Conservation (phyloP, 2,888 invertebrate species). For the Agrotis exclamationis region DNA sequence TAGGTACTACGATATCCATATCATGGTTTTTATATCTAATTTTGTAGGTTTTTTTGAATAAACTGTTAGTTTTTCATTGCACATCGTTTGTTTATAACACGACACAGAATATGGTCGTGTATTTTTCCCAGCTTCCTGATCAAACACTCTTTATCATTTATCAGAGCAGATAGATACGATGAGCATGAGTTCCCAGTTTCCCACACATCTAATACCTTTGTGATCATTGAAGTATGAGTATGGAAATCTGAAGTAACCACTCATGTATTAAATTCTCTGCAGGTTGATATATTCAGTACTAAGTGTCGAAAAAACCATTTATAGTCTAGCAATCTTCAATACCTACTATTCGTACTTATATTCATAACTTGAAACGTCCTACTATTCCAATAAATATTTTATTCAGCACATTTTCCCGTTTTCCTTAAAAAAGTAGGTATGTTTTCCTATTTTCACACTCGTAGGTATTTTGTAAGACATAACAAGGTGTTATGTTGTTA, state of each 20-base stretch:
- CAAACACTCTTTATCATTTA: conserved; percentile 14
- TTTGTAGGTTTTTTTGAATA: not conserved
- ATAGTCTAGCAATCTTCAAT: no score
- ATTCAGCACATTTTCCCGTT: not conserved
- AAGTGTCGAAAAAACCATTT: no score
- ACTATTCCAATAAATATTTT: no score
- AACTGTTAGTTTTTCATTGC: not conserved
- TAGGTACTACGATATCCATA: conserved; percentile 2
- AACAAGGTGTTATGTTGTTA: conserved; percentile 20
- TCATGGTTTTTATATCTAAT: conserved; percentile 1
- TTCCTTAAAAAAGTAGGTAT: not conserved
- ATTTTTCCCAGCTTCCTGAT: conserved; percentile 8
- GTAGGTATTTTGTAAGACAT: conserved; percentile 11
- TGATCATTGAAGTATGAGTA: not conserved
- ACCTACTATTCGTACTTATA: no score
- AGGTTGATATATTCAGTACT: not conserved
- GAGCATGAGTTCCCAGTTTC: not conserved
- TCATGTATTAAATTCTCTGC: not conserved
- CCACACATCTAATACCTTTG: not conserved
- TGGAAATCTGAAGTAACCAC: not conserved
- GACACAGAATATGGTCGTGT: not conserved
- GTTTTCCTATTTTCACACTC: not conserved
- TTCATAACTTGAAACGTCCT: not conserved
- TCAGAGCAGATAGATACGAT: conserved; percentile 4
- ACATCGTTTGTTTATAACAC: not conserved